phyloP scores from a whole-genome alignment of 2,888 invertebrate species.

The Phorcus lineatus region DNA sequence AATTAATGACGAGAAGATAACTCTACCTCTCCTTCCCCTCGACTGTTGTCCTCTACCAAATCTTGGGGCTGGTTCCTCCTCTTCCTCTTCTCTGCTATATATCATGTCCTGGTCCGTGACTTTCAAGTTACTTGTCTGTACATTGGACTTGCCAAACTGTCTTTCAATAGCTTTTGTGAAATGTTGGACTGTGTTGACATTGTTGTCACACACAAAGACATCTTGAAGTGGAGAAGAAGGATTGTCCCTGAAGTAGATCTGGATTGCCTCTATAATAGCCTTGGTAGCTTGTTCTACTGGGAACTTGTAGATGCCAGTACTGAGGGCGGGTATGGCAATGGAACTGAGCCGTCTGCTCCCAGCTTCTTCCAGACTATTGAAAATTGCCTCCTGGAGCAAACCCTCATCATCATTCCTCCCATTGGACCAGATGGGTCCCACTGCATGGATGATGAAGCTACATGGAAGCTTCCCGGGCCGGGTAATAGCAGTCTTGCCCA shows the following conservation, averaged over 20 bases:
- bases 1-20: too few species aligned
- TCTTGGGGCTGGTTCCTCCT: too few species aligned
- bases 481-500: neutral
- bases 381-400: neutral
- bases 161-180: neutral
- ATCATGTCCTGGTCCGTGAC: too few species aligned
- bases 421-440: conserved; percentile 5
- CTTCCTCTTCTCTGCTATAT: too few species aligned
- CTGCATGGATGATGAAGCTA: conserved; percentile 6
- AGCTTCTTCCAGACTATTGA: conserved; percentile 40
- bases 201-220: conserved; percentile 17
- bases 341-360: conserved; percentile 40
- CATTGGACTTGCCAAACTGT: neutral
- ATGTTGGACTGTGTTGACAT: conserved; percentile 9
- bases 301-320: conserved; percentile 50
- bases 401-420: conserved; percentile 17
- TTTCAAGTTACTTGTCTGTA: neutral
- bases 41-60: neutral
- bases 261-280: conserved; percentile 10
- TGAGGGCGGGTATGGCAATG: conserved; percentile 51
- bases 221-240: conserved; percentile 1
- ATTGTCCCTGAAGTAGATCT: neutral
- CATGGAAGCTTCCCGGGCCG: neutral
- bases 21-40: neutral
- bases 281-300: conserved; percentile 45